These are phyloP conservation scores for Macroglossus sobrinus DNA, from an alignment of 2,113 vertebrate species.

Conservation along the genomic window DNA sequence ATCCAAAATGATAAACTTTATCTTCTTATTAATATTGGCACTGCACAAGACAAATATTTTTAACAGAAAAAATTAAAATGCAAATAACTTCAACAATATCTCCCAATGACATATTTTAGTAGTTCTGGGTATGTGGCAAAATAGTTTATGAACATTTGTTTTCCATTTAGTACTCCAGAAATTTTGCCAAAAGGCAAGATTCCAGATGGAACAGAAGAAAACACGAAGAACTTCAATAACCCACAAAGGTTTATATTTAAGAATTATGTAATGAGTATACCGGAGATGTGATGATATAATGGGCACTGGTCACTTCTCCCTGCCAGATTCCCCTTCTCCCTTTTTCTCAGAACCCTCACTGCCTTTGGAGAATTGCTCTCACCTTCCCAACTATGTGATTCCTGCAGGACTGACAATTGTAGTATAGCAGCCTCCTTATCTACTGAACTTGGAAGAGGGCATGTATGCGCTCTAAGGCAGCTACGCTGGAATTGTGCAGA, in stretches of 20 bases:
- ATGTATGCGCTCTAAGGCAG: not conserved
- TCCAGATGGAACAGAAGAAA: not conserved
- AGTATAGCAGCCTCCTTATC: not conserved
- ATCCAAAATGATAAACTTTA: not conserved
- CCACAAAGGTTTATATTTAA: not conserved
- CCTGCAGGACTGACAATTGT: not conserved
- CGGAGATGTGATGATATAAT: not conserved
- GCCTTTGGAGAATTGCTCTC: not conserved
- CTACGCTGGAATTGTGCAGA: not conserved
- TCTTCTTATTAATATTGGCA: conserved; percentile 17
- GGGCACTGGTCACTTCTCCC: not conserved
- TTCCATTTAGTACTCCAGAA: not conserved
- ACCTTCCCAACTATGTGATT: not conserved
- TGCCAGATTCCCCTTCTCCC: not conserved
- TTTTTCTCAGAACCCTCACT: not conserved
- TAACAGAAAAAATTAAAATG: conserved; percentile 39
- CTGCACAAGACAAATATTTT: not conserved
- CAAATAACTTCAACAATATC: not conserved
- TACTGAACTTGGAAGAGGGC: not conserved
- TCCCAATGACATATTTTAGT: not conserved
- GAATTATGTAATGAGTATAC: not conserved
- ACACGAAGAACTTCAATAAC: not conserved
- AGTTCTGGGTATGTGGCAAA: not conserved
- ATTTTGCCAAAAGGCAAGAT: not conserved
- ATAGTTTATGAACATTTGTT: not conserved